Evolutionary conservation across 2,113 vertebrate species (phyloP).

Genomic region (Cryptoleucopteryx plumbea): DNA sequence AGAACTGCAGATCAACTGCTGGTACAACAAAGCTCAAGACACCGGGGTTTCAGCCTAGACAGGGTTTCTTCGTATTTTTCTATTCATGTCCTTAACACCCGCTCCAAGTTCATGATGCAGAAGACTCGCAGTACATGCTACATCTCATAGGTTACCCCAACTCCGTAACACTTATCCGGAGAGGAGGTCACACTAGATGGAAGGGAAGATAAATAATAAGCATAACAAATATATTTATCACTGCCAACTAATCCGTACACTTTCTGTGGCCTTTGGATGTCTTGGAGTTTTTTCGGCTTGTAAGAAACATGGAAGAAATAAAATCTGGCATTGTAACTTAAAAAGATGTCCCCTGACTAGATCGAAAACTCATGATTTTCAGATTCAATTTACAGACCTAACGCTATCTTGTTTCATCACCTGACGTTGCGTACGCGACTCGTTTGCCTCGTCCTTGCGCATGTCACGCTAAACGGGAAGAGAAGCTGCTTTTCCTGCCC

Average conservation of each 20-base stretch:
- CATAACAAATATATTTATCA: not conserved
- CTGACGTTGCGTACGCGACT: fast-evolving
- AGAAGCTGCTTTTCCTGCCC: not conserved
- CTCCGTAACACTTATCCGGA: not conserved
- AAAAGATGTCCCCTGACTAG: too few relatives aligned
- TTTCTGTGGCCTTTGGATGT: not conserved
- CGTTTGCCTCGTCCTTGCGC: not conserved
- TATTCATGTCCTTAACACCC: not conserved
- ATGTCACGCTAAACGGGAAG: fast-evolving
- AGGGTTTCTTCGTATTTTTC: not conserved
- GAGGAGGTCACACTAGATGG: not conserved
- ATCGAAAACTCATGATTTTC: fast-evolving
- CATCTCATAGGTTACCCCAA: not conserved
- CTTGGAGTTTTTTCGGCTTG: not conserved
- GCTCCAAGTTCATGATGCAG: not conserved
- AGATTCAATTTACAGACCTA: not conserved
- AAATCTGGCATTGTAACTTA: not conserved
- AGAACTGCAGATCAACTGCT: not conserved
- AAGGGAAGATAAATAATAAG: not conserved
- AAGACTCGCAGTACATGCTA: not conserved
- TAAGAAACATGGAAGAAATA: not conserved
- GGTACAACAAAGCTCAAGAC: not conserved
- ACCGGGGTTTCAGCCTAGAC: not conserved
- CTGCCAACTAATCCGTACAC: not conserved
- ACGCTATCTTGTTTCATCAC: not conserved